Evolutionary conservation across 2,888 invertebrate species (phyloP).

Genomic region (Anthrax anthrax): DNA sequence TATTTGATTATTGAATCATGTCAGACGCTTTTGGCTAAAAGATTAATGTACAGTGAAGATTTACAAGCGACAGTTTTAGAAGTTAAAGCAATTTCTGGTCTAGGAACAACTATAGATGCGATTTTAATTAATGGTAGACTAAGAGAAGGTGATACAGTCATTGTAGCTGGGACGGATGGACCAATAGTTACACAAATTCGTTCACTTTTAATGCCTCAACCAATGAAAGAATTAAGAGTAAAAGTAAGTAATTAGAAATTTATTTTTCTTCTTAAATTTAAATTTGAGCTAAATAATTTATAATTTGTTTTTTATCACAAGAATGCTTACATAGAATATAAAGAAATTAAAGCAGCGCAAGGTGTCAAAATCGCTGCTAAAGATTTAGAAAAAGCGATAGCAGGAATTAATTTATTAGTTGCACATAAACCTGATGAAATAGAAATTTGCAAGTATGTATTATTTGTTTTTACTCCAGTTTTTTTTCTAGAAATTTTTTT

Average conservation of each 20-base stretch:
- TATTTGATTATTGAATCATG: slow-evolving; percentile 85
- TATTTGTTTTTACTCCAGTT: no score
- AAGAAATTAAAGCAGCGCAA: slow-evolving; percentile 89
- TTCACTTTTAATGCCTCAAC: slow-evolving; percentile 94
- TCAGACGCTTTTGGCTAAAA: slow-evolving; percentile 75
- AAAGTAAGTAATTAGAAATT: slow-evolving; percentile 47
- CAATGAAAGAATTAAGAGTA: slow-evolving; percentile 90
- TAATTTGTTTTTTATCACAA: slow-evolving; percentile 25
- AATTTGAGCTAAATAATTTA: not conserved
- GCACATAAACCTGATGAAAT: slow-evolving; percentile 90
- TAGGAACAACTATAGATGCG: slow-evolving; percentile 97
- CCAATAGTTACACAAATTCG: slow-evolving; percentile 96
- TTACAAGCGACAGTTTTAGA: slow-evolving; percentile 74
- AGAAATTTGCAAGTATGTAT: slow-evolving; percentile 54
- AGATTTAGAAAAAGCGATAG: slow-evolving; percentile 94
- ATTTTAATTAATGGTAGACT: slow-evolving; percentile 95
- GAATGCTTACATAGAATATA: slow-evolving; percentile 88
- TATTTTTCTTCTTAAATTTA: not conserved
- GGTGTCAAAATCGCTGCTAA: slow-evolving; percentile 98
- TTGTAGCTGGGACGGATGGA: slow-evolving; percentile 95
- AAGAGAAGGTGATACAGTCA: slow-evolving; percentile 83
- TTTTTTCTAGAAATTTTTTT: slow-evolving; percentile 5
- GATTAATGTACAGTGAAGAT: slow-evolving; percentile 84
- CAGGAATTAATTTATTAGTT: slow-evolving; percentile 82
- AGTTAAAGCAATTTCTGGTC: slow-evolving; percentile 91